Evolutionary conservation across 2,888 invertebrate species (phyloP), one percentile per base, ranked within the genome.

Genomic region (Yponomeuta sedellus): DNA sequence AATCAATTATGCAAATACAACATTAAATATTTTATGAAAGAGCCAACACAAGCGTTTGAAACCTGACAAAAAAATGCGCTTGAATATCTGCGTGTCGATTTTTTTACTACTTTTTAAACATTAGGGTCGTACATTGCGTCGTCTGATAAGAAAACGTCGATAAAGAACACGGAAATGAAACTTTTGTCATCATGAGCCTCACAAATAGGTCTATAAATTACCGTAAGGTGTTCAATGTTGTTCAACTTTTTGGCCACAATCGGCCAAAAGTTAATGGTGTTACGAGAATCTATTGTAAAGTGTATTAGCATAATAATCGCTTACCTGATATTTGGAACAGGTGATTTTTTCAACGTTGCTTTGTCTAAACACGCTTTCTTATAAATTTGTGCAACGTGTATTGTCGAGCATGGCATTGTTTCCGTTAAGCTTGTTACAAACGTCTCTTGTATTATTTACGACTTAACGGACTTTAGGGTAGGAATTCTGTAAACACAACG

Each of bases 121-220:
- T 58, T 19, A 58, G 20, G 44, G 63, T 11, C 63, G 81, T 86
- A 87, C 86, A 86, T 88, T 82, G 66, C 82, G 84, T 85, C 85
- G 77, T 81, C 82, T 75, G 88, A 89, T 88, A 88, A 81, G 80
- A 74, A 73, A 76, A 72, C 77, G 75, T 76, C 78, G 85, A 88
- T 87, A 86, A 85, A 86, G 82, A 85, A 88, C 85, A 88, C 86
- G 89, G 89, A 91, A 89, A 90, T 81, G 80, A 79, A 66, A 84
- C 82, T 84, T 88, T 90, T 90, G 88, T 89, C 83, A 81, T 89
- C 83, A 81, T 81, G 78, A 83, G 77, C 75, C 79, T 74, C 75
- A 81, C 78, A 81, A 86, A 88, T 81, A 86, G 80, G 78, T 77
- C 80, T 78, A 87, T 91, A 91, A 88, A 91, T 90, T 84, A 89